phyloP scores from a whole-genome alignment of 2,113 vertebrate species.

The Notothenia rossii region DNA sequence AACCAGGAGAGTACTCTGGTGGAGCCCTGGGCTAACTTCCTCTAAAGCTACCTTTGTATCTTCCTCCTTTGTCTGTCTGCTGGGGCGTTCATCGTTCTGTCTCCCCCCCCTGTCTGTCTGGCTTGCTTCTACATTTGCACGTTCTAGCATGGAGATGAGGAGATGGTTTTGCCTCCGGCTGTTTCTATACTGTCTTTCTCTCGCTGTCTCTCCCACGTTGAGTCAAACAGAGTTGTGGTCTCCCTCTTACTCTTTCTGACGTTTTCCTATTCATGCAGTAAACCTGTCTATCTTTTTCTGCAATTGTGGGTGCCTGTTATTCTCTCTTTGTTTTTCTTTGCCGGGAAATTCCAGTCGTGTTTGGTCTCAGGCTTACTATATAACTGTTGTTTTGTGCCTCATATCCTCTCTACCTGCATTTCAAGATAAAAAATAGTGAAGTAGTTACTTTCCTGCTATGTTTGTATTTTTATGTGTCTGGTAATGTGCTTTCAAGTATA shows the following conservation, averaged over 20 bases:
- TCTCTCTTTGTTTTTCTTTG: neutral
- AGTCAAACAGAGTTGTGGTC: conserved; percentile 31
- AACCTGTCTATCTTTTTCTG: conserved; percentile 15
- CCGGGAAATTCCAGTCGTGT: conserved; percentile 28
- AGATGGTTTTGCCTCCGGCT: conserved; percentile 59
- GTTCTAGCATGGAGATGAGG: conserved; percentile 52
- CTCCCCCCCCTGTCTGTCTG: conserved; percentile 45
- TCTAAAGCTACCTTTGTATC: conserved; percentile 51
- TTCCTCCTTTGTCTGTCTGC: conserved; percentile 46
- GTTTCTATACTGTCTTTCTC: conserved; percentile 41
- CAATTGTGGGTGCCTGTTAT: neutral
- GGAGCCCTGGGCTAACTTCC: conserved; percentile 60
- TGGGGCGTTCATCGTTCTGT: conserved; percentile 43
- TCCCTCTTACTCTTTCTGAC: conserved; percentile 7
- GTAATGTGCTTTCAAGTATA: conserved; percentile 10
- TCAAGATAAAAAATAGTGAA: conserved; percentile 15
- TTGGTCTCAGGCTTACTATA: conserved; percentile 1
- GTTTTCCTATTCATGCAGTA: conserved; percentile 26
- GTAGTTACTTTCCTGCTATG: conserved; percentile 1
- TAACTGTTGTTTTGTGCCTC: neutral
- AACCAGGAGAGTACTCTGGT: conserved; percentile 59
- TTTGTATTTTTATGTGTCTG: neutral
- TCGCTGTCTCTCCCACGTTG: conserved; percentile 4
- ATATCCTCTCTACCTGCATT: neutral
- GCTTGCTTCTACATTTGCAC: conserved; percentile 42